Evolutionary conservation across 2,888 invertebrate species (phyloP).

Genomic region (Cheilosia urbana): DNA sequence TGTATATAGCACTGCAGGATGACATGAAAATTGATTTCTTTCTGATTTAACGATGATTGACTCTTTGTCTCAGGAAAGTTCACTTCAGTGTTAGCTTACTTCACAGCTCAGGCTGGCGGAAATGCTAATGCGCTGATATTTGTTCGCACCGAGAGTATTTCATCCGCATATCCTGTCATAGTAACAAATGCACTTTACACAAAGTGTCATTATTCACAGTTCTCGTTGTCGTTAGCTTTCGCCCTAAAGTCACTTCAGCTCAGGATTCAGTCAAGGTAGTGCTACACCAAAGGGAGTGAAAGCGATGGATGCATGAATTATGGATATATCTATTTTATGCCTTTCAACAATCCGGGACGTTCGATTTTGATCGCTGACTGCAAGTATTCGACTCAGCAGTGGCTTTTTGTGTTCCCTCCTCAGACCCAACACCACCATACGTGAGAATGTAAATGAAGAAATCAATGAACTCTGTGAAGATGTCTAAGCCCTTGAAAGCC

Average conservation of each 20-base stretch:
- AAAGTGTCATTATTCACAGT: constrained; percentile 51
- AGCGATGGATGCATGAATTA: constrained; percentile 63
- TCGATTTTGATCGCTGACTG: constrained; percentile 8
- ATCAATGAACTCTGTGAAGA: constrained; percentile 50
- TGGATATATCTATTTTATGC: constrained; percentile 61
- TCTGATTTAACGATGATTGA: constrained; percentile 67
- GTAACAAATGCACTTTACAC: constrained; percentile 68
- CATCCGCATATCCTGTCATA: constrained; percentile 46
- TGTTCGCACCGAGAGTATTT: constrained; percentile 31
- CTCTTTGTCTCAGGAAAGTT: constrained; percentile 66
- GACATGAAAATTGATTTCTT: constrained; percentile 70
- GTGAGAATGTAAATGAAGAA: constrained; percentile 37
- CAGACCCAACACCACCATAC: neutral
- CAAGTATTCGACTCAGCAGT: constrained; percentile 11
- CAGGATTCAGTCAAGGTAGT: constrained; percentile 33
- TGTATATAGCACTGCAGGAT: constrained; percentile 42
- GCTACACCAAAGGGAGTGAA: constrained; percentile 49
- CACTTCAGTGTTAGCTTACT: constrained; percentile 42
- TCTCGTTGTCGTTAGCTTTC: neutral
- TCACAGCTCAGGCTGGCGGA: neutral
- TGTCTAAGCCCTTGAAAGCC: constrained; percentile 45
- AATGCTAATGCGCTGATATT: constrained; percentile 9
- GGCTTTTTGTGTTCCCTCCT: neutral
- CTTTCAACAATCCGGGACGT: constrained; percentile 49
- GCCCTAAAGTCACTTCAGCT: constrained; percentile 32